Conservation (phyloP, 2,888 invertebrate genomes). For the Meganola albula region DNA sequence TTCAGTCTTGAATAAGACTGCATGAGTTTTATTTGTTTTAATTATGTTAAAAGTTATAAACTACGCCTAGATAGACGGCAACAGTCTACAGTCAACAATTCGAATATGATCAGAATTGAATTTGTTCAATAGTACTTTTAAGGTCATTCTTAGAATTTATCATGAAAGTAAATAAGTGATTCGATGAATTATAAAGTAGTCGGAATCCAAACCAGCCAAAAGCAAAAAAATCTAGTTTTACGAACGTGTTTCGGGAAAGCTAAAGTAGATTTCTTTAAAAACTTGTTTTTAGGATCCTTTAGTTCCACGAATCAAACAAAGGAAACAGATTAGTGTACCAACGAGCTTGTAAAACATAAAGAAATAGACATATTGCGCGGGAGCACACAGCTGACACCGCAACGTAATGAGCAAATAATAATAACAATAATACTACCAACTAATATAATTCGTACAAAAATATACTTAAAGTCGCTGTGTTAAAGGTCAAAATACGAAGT, state of each 20-base stretch:
- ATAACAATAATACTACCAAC: constrained; percentile 32
- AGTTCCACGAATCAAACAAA: constrained; percentile 25
- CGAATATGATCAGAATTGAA: no score
- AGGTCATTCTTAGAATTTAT: no score
- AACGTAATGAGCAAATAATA: constrained; percentile 42
- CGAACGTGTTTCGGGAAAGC: constrained; percentile 14
- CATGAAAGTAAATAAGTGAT: no score
- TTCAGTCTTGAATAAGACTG: no score
- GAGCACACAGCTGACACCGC: constrained; percentile 50
- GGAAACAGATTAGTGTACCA: constrained; percentile 16
- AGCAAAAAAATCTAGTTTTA: no score
- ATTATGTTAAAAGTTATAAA: no score
- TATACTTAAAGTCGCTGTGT: constrained; percentile 26
- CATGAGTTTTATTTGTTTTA: no score
- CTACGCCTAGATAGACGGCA: no score
- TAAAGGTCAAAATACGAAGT: constrained; percentile 32
- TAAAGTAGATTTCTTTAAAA: constrained; percentile 16
- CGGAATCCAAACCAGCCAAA: no score
- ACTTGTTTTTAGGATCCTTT: constrained; percentile 17
- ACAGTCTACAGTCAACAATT: no score
- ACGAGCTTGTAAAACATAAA: constrained; percentile 19
- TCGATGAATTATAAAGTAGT: no score
- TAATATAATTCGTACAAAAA: constrained; percentile 19
- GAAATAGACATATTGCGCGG: constrained; percentile 30
- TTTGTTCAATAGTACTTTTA: no score